These are phyloP conservation scores for Smutsia temminckii DNA, from an alignment of 2,797 vertebrate species.

Conservation along the genomic window DNA sequence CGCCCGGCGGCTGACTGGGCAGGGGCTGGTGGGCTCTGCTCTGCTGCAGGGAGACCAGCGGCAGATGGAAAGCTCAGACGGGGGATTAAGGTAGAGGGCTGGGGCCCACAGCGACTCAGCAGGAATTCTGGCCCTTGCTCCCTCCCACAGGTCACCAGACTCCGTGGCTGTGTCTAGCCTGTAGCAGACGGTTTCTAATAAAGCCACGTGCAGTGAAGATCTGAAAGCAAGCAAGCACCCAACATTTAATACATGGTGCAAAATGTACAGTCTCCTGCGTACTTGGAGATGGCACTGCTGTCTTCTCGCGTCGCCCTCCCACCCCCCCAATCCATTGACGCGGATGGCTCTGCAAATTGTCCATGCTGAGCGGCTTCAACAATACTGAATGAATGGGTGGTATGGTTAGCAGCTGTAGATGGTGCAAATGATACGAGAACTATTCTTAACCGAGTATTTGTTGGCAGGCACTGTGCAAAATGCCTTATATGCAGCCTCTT, in stretches of 20 bases:
- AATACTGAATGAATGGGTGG: neutral
- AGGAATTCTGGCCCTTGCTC: neutral
- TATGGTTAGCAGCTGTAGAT: neutral
- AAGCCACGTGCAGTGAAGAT: neutral
- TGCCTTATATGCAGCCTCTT: neutral
- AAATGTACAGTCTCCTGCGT: neutral
- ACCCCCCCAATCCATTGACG: neutral
- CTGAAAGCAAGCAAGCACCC: neutral
- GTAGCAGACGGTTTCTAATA: neutral
- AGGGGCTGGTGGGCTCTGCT: neutral
- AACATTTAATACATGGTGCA: neutral
- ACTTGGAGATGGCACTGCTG: neutral
- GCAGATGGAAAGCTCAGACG: constrained; percentile 45
- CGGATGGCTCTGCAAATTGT: constrained; percentile 1
- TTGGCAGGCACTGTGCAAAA: constrained; percentile 18
- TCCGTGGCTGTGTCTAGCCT: neutral
- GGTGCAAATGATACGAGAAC: neutral
- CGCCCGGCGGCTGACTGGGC: neutral
- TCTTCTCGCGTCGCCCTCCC: neutral
- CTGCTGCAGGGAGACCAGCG: neutral
- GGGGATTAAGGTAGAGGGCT: neutral
- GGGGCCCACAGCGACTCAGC: neutral
- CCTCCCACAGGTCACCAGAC: neutral
- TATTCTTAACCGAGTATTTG: neutral
- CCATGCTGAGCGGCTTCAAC: neutral